Percentiles rank a stretch among this genome's conserved stretches.
Evolutionary conservation across 2,888 invertebrate species (phyloP).

Genomic region (Tipula lateralis): DNA sequence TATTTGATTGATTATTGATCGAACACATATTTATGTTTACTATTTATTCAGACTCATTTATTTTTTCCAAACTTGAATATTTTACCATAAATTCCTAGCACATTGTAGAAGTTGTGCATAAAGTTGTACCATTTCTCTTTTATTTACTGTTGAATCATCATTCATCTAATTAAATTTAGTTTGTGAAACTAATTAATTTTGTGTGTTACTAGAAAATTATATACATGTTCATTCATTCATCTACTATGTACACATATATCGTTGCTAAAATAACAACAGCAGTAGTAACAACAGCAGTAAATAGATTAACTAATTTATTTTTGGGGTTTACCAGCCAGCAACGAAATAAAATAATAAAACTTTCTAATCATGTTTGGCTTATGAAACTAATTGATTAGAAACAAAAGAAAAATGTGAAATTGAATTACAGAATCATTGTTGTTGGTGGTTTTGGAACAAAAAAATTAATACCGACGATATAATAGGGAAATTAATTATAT

Average conservation of each 20-base stretch:
- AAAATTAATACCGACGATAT: neutral
- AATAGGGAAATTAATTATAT: neutral
- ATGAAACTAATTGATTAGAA: neutral
- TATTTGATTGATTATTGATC: neutral
- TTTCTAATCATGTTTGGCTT: conserved; percentile 24
- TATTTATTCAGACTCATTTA: neutral
- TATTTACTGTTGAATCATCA: neutral
- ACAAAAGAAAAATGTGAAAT: neutral
- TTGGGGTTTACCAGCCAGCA: neutral
- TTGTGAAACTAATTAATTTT: conserved; percentile 2
- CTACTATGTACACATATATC: neutral
- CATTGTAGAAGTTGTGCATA: neutral
- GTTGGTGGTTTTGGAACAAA: neutral
- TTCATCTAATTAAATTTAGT: conserved; percentile 13
- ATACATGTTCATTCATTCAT: too few relatives aligned
- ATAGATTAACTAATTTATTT: conserved; percentile 19
- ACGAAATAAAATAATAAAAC: neutral
- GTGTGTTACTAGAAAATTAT: neutral
- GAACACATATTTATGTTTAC: neutral
- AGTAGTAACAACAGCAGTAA: neutral
- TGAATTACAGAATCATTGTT: neutral
- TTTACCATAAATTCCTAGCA: neutral
- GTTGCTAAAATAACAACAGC: neutral
- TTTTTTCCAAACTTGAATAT: neutral
- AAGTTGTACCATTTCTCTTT: neutral